These are phyloP conservation scores for Plagodis dolabraria DNA, from an alignment of 2,888 invertebrate species.

Conservation along the genomic window DNA sequence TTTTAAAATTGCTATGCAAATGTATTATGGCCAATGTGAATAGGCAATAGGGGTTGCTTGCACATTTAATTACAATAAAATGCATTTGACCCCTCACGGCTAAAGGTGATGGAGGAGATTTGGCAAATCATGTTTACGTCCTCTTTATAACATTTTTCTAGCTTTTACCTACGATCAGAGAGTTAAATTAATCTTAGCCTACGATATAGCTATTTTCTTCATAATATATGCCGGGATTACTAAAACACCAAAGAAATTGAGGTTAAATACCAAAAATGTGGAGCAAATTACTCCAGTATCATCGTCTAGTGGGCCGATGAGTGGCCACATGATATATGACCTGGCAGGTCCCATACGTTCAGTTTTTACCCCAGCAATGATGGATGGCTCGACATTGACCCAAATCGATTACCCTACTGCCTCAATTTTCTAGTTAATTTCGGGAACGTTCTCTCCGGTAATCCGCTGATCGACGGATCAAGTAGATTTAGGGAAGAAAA, in stretches of 20 bases:
- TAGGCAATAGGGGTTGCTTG: no score
- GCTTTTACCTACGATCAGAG: no score
- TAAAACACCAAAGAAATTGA: background rate
- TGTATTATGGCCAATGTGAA: no score
- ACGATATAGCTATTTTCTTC: no score
- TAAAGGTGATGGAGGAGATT: no score
- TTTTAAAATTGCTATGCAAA: no score
- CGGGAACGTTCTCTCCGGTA: constrained; percentile 21
- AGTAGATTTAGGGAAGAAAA: constrained; percentile 5
- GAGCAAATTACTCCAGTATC: constrained; percentile 6
- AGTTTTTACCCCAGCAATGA: constrained; percentile 50
- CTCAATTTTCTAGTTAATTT: constrained; percentile 35
- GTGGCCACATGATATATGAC: constrained; percentile 63
- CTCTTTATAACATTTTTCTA: no score
- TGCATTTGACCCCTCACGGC: no score
- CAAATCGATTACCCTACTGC: constrained; percentile 53
- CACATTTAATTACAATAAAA: no score
- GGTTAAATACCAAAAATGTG: background rate
- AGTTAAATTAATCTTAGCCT: no score
- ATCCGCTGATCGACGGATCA: constrained; percentile 21
- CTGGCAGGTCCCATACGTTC: constrained; percentile 30
- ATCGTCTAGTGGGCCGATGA: constrained; percentile 48
- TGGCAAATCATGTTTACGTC: no score
- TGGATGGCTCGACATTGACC: constrained; percentile 71
- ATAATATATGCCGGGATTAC: background rate